Evolutionary conservation across 2,888 invertebrate species (phyloP), one percentile per base, ranked within the genome.

Genomic region (Petrolisthes cinctipes): DNA sequence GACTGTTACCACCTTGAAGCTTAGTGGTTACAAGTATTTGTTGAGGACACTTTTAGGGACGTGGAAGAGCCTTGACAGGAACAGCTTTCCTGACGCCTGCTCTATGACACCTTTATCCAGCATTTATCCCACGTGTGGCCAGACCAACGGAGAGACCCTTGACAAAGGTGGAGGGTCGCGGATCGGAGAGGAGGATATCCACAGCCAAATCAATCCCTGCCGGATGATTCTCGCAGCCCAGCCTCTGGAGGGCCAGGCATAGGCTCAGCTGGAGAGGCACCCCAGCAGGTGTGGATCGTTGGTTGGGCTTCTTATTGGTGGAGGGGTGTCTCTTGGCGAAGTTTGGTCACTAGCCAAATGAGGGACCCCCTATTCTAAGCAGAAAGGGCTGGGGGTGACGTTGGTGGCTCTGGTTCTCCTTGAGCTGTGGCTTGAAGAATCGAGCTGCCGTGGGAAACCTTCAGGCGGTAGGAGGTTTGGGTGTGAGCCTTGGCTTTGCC

Each of bases 101-200:
- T 71, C 71, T 71, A 71, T 71, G 71, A 71, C 17, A n/a, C 71
- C 71, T 71, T 71, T 71, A 6, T 4, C 71, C 66, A 71, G 17
- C 71, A 71, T 71, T 23, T 71, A 4, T 71, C 20, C n/a, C 4
- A 71, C 5, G 7, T 71, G 71, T 71, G 71, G 71, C 37, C 37
- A 37, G 37, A 37, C 37, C 2, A 2, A 37, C 1, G 37, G 37
- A 37, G 37, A 37, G 37, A 20, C 4, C 4, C 71, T 20, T 5
- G 6, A 23, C 3, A 4, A 20, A 23, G 23, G 71, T 20, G 23
- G 71, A 71, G 17, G 6, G 23, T n/a, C 23, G n/a, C n/a, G 6
- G 20, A 71, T 4, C n/a, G 6, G 71, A 14, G 71, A 5, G 6
- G 20, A 37, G 37, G 37, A 37, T 37, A 37, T 37, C 37, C 37